phyloP scores from a whole-genome alignment of 2,113 vertebrate species.

The Phrynocephalus versicolor region DNA sequence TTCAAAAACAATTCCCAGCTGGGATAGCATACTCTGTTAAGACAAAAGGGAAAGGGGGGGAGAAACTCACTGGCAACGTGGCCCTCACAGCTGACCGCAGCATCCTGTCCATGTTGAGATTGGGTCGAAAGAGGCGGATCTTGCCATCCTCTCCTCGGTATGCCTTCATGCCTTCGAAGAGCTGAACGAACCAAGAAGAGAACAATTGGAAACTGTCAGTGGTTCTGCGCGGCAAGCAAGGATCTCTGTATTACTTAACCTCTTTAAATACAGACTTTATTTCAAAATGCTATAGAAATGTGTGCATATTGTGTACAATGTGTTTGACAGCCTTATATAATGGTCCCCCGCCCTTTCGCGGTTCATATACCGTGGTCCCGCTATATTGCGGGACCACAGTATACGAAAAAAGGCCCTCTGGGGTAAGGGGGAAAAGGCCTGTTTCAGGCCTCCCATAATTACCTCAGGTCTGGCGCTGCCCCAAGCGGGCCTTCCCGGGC shows the following conservation, averaged over 20 bases:
- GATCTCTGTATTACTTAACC: neutral
- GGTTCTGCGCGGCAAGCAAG: rapidly evolving
- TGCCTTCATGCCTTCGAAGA: conserved; percentile 92
- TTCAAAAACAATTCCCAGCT: no score
- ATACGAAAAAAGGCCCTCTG: no score
- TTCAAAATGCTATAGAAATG: neutral
- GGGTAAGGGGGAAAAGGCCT: no score
- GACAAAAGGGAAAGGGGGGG: rapidly evolving
- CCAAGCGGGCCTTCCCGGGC: no score
- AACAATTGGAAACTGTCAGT: neutral
- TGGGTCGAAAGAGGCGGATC: conserved; percentile 87
- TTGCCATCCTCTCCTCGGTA: conserved; percentile 84
- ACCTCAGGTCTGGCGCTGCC: no score
- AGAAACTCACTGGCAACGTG: conserved; percentile 82
- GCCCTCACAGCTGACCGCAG: conserved; percentile 77
- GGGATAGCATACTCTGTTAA: neutral
- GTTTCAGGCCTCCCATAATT: no score
- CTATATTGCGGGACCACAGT: no score
- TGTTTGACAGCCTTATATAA: no score
- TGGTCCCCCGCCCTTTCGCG: no score
- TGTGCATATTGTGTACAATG: neutral
- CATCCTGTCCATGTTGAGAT: conserved; percentile 90
- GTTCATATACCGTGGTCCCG: no score
- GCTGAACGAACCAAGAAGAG: conserved; percentile 62
- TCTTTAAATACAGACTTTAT: conserved; percentile 3